Evolutionary conservation across 2,113 vertebrate genomes (phyloP).

Genomic region (Cnemophilus loriae): DNA sequence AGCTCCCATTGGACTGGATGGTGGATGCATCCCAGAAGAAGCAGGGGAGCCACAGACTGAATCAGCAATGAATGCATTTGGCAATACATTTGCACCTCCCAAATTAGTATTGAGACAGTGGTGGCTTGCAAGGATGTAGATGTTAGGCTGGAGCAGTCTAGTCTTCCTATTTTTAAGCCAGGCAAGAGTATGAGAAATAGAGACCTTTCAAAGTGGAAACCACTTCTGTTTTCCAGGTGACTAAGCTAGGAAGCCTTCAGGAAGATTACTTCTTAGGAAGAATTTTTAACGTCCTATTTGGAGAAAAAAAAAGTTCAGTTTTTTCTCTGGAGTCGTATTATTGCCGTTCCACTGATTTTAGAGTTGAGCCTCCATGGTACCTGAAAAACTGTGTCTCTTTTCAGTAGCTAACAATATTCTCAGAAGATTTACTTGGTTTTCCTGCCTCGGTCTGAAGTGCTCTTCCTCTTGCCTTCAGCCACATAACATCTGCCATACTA

Average conservation of each 20-base stretch:
- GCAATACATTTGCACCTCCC: not conserved
- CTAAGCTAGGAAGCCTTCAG: not conserved
- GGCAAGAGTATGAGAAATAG: not conserved
- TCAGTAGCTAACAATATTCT: not conserved
- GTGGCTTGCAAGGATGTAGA: not conserved
- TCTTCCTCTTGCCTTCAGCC: not conserved
- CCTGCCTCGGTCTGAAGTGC: not conserved
- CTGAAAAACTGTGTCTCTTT: not conserved
- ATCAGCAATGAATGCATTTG: not conserved
- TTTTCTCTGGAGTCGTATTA: not conserved
- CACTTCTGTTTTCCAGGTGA: not conserved
- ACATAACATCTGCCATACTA: not conserved
- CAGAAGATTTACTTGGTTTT: not conserved
- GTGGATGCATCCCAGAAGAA: not conserved
- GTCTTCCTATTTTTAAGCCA: not conserved
- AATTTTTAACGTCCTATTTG: not conserved
- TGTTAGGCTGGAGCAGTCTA: not conserved
- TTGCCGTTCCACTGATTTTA: not conserved
- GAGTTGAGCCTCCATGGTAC: not conserved
- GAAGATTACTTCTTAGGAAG: not conserved
- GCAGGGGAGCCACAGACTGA: not conserved
- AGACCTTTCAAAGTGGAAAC: not conserved
- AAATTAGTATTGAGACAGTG: not conserved
- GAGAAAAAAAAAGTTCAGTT: not conserved
- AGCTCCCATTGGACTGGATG: not conserved